Conservation (phyloP, 2,888 invertebrate species). For the Bibio marci region DNA sequence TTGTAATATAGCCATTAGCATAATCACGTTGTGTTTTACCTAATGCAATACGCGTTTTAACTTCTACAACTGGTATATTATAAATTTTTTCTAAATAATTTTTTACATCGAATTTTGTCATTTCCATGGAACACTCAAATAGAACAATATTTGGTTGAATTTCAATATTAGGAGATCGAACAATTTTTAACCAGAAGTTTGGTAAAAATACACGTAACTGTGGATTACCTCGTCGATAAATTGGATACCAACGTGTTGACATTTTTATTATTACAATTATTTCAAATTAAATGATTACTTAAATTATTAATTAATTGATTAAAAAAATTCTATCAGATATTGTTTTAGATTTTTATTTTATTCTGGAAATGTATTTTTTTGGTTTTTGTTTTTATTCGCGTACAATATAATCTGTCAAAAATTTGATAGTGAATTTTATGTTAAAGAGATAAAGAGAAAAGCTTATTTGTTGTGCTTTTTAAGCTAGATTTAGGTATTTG, state of each 20-base stretch:
- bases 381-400: too few species aligned
- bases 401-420: too few species aligned
- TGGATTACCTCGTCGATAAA: conserved; percentile 86
- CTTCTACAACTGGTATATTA: conserved; percentile 58
- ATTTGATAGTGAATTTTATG: too few species aligned
- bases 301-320: too few species aligned
- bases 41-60: conserved; percentile 54
- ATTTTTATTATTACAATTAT: conserved; percentile 12
- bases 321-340: too few species aligned
- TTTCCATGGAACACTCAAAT: conserved; percentile 84
- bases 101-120: conserved; percentile 78
- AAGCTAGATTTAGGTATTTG: too few species aligned
- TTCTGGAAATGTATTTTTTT: too few species aligned
- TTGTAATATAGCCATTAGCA: conserved; percentile 46
- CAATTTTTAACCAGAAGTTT: conserved; percentile 93
- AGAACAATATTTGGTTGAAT: conserved; percentile 66
- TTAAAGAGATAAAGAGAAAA: too few species aligned
- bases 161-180: conserved; percentile 43
- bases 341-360: too few species aligned
- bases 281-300: too few species aligned
- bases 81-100: conserved; percentile 96
- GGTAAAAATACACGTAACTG: conserved; percentile 84
- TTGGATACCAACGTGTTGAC: conserved; percentile 53
- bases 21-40: conserved; percentile 48
- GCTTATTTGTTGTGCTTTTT: too few species aligned